Conservation (phyloP, 2,113 vertebrate species). For the Microtus pennsylvanicus region DNA sequence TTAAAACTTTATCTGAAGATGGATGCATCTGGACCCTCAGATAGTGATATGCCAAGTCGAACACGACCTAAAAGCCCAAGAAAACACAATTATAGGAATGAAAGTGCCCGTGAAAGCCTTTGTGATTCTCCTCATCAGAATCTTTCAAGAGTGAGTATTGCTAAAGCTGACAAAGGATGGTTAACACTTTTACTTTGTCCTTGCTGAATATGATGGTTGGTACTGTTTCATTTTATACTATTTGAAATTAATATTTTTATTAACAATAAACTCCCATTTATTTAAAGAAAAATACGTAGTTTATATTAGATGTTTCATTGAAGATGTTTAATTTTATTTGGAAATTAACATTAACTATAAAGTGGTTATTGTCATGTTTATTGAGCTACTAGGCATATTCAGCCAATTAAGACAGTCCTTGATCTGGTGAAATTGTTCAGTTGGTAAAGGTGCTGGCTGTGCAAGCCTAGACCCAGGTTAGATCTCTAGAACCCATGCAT, state of each 20-base stretch:
- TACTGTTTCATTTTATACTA: constrained; percentile 36
- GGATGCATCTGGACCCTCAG: constrained; percentile 81
- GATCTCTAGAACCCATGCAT: no score
- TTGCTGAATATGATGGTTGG: constrained; percentile 43
- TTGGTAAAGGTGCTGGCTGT: not conserved
- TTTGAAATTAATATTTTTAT: constrained; percentile 50
- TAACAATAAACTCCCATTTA: constrained; percentile 31
- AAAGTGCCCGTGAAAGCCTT: constrained; percentile 78
- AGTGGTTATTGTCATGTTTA: not conserved
- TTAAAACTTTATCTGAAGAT: constrained; percentile 69
- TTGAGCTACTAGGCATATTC: constrained; percentile 1
- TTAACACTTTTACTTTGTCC: constrained; percentile 43
- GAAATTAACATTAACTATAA: constrained; percentile 2
- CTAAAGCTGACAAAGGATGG: constrained; percentile 33
- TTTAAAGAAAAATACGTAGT: not conserved
- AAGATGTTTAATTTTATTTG: not conserved
- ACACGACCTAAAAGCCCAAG: constrained; percentile 81
- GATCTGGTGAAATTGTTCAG: not conserved
- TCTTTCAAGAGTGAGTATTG: constrained; percentile 79
- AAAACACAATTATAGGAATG: constrained; percentile 82
- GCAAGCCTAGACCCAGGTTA: not conserved
- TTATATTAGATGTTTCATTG: constrained; percentile 34
- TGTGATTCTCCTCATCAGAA: constrained; percentile 82
- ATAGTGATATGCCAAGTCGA: constrained; percentile 78
- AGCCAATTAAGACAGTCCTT: not conserved